These are phyloP conservation scores for Philotrypesis tridentata DNA, from an alignment of 1,140 invertebrate species.

Conservation along the genomic window DNA sequence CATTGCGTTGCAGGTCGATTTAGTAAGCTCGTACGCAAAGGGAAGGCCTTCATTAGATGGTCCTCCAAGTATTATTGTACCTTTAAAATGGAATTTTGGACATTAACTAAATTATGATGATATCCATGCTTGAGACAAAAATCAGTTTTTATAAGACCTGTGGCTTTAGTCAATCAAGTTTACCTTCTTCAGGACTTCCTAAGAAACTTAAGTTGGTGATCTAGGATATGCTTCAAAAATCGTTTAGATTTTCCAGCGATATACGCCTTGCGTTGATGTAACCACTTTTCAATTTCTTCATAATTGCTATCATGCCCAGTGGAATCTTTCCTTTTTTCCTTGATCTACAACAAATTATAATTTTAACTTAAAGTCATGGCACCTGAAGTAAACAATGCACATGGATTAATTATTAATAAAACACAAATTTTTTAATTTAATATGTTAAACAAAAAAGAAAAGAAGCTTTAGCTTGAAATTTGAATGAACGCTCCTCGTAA, in stretches of 20 bases:
- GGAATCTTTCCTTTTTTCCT: constrained; percentile 92
- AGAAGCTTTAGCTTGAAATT: background rate
- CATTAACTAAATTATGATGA: constrained; percentile 1
- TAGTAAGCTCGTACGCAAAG: constrained; percentile 81
- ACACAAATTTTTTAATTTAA: background rate
- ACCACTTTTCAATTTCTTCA: too few species aligned
- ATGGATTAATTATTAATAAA: background rate
- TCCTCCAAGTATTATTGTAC: constrained; percentile 92
- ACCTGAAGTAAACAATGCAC: background rate
- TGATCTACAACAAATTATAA: constrained; percentile 82
- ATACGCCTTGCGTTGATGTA: constrained; percentile 99
- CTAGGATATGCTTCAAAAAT: constrained; percentile 97
- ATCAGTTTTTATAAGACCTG: constrained; percentile 61
- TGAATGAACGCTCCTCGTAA: constrained; percentile 11
- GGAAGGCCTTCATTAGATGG: constrained; percentile 85
- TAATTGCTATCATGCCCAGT: constrained; percentile 95
- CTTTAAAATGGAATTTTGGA: constrained; percentile 66
- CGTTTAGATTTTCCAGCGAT: constrained; percentile 90
- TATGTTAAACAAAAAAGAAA: constrained; percentile 13
- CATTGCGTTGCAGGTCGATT: constrained; percentile 71
- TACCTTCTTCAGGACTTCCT: too few species aligned
- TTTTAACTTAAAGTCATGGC: too few species aligned
- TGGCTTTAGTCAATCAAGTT: constrained; percentile 81
- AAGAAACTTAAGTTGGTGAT: too few species aligned
- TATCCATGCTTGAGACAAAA: background rate